Percentiles rank a stretch among this genome's conserved stretches.
phyloP scores from a whole-genome alignment of 2,797 vertebrate species.

The Spinus olivaceus region DNA sequence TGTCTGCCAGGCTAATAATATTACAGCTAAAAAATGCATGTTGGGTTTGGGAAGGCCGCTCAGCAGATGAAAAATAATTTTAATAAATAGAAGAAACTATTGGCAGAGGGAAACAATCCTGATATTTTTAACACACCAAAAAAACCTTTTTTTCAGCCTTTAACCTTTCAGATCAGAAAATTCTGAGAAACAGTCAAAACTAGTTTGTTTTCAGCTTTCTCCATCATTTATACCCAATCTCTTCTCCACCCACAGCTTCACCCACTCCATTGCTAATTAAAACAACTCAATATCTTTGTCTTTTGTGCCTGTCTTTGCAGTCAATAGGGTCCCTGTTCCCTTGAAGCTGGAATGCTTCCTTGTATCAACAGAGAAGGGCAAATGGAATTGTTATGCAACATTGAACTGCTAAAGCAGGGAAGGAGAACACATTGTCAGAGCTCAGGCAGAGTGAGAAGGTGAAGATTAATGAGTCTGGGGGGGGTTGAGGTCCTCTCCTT shows the following conservation, averaged over 20 bases:
- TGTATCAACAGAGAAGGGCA: not conserved
- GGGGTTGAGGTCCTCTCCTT: not conserved
- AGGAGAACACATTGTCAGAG: not conserved
- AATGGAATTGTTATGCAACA: not conserved
- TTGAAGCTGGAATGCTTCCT: not conserved
- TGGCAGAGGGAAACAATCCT: not conserved
- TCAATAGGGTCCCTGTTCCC: not conserved
- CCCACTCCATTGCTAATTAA: conserved; percentile 59
- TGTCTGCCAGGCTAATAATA: not conserved
- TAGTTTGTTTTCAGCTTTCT: conserved; percentile 46
- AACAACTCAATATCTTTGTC: conserved; percentile 27
- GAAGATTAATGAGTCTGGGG: not conserved
- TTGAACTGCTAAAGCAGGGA: not conserved
- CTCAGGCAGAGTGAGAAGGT: not conserved
- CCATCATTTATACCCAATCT: conserved; percentile 35
- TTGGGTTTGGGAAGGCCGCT: not conserved
- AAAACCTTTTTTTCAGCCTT: not conserved
- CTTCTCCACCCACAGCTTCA: conserved; percentile 38
- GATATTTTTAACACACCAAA: not conserved
- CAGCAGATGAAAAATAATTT: conserved; percentile 24
- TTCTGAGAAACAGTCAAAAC: conserved; percentile 12
- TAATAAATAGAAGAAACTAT: conserved; percentile 26
- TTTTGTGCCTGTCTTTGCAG: not conserved
- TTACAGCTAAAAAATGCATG: not conserved
- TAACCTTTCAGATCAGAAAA: conserved; percentile 25